Evolutionary conservation across 2,113 vertebrate genomes (phyloP).

Genomic region (Excalfactoria chinensis): DNA sequence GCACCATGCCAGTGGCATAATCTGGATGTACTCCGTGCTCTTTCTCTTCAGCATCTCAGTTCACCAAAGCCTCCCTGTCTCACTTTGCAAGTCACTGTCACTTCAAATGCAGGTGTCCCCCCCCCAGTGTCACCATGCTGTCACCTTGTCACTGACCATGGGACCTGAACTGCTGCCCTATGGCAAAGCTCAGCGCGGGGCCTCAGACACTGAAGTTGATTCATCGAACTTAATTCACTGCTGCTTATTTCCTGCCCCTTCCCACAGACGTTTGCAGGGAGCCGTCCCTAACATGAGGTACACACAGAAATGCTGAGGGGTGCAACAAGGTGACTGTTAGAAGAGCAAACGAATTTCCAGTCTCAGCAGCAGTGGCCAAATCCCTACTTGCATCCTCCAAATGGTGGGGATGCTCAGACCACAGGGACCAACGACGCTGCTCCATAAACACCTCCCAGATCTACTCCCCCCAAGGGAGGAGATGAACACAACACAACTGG

Average conservation of each 20-base stretch:
- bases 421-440: background rate
- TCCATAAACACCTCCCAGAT: constrained; percentile 15
- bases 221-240: background rate
- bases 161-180: background rate
- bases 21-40: background rate
- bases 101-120: background rate
- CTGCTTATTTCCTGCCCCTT: background rate
- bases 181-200: fast-evolving
- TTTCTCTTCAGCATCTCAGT: background rate
- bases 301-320: background rate
- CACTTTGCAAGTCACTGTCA: fast-evolving
- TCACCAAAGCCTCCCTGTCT: background rate
- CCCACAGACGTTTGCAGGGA: background rate
- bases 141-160: fast-evolving
- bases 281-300: background rate
- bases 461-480: background rate
- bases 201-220: background rate
- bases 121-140: background rate
- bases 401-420: fast-evolving
- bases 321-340: background rate
- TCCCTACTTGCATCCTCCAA: background rate
- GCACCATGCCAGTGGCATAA: background rate
- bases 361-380: fast-evolving
- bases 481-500: background rate
- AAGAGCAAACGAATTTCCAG: background rate